These are phyloP conservation scores for Hirundichthys speculiger DNA, from an alignment of 2,113 vertebrate genomes.

Conservation along the genomic window DNA sequence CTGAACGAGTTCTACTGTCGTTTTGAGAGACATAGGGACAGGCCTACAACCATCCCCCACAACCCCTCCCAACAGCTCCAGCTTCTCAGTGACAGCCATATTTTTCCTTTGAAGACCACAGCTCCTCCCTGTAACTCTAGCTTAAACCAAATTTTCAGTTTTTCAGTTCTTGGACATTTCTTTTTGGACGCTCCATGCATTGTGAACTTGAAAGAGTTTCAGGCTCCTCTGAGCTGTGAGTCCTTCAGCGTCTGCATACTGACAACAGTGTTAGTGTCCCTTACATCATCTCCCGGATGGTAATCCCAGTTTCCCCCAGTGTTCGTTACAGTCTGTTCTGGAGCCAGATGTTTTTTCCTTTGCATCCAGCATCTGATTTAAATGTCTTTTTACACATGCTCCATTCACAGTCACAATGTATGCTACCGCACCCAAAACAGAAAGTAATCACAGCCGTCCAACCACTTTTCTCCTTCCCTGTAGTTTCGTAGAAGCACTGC, in stretches of 20 bases:
- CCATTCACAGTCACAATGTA: not conserved
- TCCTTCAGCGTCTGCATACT: not conserved
- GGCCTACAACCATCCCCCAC: too few relatives aligned
- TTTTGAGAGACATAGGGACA: too few relatives aligned
- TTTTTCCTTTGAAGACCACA: too few relatives aligned
- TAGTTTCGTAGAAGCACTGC: not conserved
- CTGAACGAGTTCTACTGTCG: too few relatives aligned
- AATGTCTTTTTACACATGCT: slow-evolving; percentile 2
- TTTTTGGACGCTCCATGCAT: not conserved
- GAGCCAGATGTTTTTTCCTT: not conserved
- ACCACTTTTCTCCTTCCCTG: slow-evolving; percentile 7
- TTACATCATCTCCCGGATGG: not conserved
- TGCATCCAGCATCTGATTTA: not conserved
- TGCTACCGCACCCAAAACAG: not conserved
- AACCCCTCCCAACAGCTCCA: too few relatives aligned
- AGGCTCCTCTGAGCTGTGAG: not conserved
- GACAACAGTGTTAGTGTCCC: not conserved
- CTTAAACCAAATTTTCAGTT: too few relatives aligned
- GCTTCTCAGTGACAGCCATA: too few relatives aligned
- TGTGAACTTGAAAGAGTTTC: not conserved
- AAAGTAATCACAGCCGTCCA: not conserved
- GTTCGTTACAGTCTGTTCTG: not conserved
- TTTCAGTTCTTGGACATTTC: too few relatives aligned
- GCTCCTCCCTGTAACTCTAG: too few relatives aligned
- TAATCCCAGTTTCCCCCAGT: not conserved